Percentiles rank a stretch among this genome's conserved stretches.
Conservation (phyloP, 2,888 invertebrate species). For the Cataglyphis livida region DNA sequence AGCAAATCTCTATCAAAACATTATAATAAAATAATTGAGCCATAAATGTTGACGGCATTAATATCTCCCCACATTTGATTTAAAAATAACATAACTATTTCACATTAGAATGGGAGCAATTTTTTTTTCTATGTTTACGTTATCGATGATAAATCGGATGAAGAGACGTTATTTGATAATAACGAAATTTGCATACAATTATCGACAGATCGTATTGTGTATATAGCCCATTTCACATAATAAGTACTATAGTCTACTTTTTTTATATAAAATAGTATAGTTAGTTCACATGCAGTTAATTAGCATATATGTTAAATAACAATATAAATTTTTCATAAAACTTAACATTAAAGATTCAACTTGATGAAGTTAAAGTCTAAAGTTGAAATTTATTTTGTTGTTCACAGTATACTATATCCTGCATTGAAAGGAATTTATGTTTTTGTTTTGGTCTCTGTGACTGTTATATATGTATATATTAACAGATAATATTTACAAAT, state of each 20-base stretch:
- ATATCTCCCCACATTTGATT: background rate
- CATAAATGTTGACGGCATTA: background rate
- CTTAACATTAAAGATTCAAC: conserved; percentile 62
- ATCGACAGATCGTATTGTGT: conserved; percentile 22
- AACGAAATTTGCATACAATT: conserved; percentile 31
- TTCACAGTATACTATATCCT: conserved; percentile 53
- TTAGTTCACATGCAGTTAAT: conserved; percentile 30
- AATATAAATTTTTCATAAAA: conserved; percentile 31
- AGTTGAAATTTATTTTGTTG: conserved; percentile 25
- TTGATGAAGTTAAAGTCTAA: conserved; percentile 58
- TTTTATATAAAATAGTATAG: conserved; percentile 39
- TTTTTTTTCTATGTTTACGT: background rate
- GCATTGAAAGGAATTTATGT: conserved; percentile 57
- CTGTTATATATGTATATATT: conserved; percentile 60
- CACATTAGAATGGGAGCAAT: conserved; percentile 2
- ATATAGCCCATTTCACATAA: conserved; percentile 24
- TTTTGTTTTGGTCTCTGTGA: conserved; percentile 71
- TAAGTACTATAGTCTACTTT: conserved; percentile 37
- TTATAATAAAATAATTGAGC: conserved; percentile 11
- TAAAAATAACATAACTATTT: background rate
- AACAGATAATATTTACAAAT: conserved; percentile 77
- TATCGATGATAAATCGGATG: conserved; percentile 18
- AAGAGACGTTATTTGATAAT: conserved; percentile 13
- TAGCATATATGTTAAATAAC: conserved; percentile 29
- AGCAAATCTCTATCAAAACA: background rate